phyloP scores from a whole-genome alignment of 2,888 invertebrate species.

The Thyatira batis region DNA sequence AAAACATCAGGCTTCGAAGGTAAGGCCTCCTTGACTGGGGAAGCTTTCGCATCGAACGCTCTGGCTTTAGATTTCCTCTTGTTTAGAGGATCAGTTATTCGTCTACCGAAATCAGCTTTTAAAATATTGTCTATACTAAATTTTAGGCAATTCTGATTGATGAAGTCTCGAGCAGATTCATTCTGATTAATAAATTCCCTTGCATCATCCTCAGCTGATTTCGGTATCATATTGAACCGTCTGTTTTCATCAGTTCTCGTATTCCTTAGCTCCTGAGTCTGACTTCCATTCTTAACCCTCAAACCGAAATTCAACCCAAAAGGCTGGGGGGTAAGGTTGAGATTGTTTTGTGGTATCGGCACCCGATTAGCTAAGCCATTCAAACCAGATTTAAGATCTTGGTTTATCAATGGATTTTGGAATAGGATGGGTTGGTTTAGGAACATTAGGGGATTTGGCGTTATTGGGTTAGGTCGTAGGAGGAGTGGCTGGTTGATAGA shows the following conservation, averaged over 20 bases:
- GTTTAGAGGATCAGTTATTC: slow-evolving; percentile 86
- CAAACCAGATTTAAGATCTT: slow-evolving; percentile 62
- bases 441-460: slow-evolving; percentile 77
- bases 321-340: slow-evolving; percentile 51
- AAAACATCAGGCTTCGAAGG: slow-evolving; percentile 46
- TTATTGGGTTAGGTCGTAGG: slow-evolving; percentile 72
- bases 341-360: slow-evolving; percentile 55
- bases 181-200: slow-evolving; percentile 78
- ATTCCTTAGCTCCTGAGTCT: slow-evolving; percentile 45
- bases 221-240: slow-evolving; percentile 56
- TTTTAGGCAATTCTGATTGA: slow-evolving; percentile 84
- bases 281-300: slow-evolving; percentile 39
- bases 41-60: slow-evolving; percentile 54
- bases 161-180: slow-evolving; percentile 66
- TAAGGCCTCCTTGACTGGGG: slow-evolving; percentile 56
- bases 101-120: slow-evolving; percentile 91
- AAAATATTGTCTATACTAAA: slow-evolving; percentile 94
- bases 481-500: slow-evolving; percentile 70
- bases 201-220: slow-evolving; percentile 65
- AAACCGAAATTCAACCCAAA: slow-evolving; percentile 64
- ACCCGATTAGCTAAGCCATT: slow-evolving; percentile 47
- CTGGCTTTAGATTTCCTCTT: slow-evolving; percentile 79
- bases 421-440: slow-evolving; percentile 74
- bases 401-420: slow-evolving; percentile 67
- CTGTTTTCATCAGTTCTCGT: slow-evolving; percentile 62